phyloP scores from a whole-genome alignment of 2,797 vertebrate genomes.

The Selene dorsalis region DNA sequence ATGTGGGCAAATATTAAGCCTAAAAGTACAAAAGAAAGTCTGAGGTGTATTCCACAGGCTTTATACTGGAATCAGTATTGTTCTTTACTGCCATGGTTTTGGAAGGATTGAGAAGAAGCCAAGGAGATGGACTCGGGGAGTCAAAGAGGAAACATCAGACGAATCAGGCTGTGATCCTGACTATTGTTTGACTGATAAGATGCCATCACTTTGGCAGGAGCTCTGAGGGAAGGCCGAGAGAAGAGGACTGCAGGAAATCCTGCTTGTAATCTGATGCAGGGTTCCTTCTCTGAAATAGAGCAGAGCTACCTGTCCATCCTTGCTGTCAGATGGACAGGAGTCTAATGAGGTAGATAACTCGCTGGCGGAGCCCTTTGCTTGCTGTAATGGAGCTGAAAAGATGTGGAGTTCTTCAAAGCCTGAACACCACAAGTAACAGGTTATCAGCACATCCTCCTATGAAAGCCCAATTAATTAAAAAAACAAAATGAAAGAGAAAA shows the following conservation, averaged over 20 bases:
- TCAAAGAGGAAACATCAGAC: not conserved
- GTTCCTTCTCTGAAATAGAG: slow-evolving; percentile 46
- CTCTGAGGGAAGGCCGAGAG: slow-evolving; percentile 15
- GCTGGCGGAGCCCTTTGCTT: slow-evolving; percentile 36
- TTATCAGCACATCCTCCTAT: slow-evolving; percentile 52
- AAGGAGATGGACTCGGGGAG: not conserved
- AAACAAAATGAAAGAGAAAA: slow-evolving; percentile 42
- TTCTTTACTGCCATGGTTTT: not conserved
- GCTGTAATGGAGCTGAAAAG: slow-evolving; percentile 56
- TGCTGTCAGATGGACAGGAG: slow-evolving; percentile 41
- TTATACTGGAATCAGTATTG: not conserved
- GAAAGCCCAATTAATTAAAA: slow-evolving; percentile 65
- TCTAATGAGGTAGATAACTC: slow-evolving; percentile 67
- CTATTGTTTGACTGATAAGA: slow-evolving; percentile 51
- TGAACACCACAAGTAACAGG: slow-evolving; percentile 23
- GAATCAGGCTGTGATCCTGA: slow-evolving; percentile 28
- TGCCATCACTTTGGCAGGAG: slow-evolving; percentile 34
- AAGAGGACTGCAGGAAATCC: slow-evolving; percentile 32
- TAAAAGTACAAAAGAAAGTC: slow-evolving; percentile 16
- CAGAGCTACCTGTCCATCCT: slow-evolving; percentile 51
- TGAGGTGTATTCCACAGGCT: not conserved
- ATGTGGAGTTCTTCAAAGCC: slow-evolving; percentile 42
- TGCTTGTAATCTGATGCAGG: slow-evolving; percentile 43
- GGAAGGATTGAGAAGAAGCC: slow-evolving; percentile 2
- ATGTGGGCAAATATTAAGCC: slow-evolving; percentile 44